phyloP scores from a whole-genome alignment of 2,888 invertebrate genomes.

The Nemotelus nigrinus region DNA sequence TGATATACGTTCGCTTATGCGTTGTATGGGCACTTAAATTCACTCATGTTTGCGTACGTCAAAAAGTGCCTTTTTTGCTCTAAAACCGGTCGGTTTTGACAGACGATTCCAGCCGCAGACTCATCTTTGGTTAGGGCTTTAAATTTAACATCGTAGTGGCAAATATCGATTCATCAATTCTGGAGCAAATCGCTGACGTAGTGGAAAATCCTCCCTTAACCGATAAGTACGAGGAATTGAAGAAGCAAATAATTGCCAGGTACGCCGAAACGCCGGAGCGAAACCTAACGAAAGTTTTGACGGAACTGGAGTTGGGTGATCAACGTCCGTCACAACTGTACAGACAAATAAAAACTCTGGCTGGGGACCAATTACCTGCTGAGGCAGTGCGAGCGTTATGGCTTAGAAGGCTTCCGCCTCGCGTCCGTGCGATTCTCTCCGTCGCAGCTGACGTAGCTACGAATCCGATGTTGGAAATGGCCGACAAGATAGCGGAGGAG shows the following conservation, averaged over 20 bases:
- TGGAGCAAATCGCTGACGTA: slow-evolving; percentile 6
- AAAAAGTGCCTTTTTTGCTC: too few relatives aligned
- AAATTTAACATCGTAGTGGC: background rate
- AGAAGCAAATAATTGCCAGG: slow-evolving; percentile 1
- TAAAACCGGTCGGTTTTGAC: too few relatives aligned
- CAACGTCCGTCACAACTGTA: slow-evolving; percentile 14
- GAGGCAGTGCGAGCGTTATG: background rate
- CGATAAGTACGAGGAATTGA: background rate
- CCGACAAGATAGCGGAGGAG: background rate
- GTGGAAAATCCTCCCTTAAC: background rate
- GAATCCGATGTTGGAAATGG: background rate
- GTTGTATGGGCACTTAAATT: too few relatives aligned
- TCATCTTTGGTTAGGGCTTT: too few relatives aligned
- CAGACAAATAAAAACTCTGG: slow-evolving; percentile 2
- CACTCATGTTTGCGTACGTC: too few relatives aligned
- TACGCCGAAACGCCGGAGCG: background rate
- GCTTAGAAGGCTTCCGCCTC: background rate
- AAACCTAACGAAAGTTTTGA: background rate
- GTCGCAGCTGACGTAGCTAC: background rate
- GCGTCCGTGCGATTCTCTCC: background rate
- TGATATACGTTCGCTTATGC: too few relatives aligned
- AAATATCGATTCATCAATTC: background rate
- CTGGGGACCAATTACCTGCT: background rate
- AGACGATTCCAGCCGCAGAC: too few relatives aligned
- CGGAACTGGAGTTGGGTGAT: background rate